Base-by-base conservation (phyloP, 2,113 vertebrate species). In the Empidonax traillii region DNA sequence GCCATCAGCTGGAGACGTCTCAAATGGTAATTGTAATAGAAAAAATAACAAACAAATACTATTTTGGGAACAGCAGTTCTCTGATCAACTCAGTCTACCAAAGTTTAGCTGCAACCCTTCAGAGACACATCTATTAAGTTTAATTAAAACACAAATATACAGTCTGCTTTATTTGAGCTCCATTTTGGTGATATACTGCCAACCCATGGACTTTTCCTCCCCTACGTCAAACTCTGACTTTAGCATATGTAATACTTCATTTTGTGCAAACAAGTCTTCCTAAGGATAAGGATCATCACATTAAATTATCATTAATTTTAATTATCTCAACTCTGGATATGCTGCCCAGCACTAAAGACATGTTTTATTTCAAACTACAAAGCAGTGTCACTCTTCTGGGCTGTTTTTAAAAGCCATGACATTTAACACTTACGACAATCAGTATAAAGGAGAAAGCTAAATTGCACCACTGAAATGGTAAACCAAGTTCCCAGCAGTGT, bases 221-320 rank as follows among this genome's bases (percentile, higher is more conserved):
- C 51, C 31, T 63, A 80, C 76, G 87, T 71, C 90, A 94, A 88
- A 76, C 67, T 87, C 63, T 55, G 67, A 83, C 56, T 94, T 88
- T 19, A 87, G 76, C 47, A 67, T 51, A 78, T 47, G 37, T 33
- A 94, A 46, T 30, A 47, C 15, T 94, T 94, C n/a, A 86, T 63
- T 95, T 63, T 90, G 37, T 86, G 44, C 55, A 93, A 93, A 92
- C 65, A 77, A 85, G 39, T 52, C 35, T 74, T 87, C 43, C 58
- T 71, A 79, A 61, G 79, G 90, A 94, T 90, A 91, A 94, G 43
- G 68, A 94, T 78, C 49, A 49, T 76, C 67, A 86, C 13, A 76
- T 84, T 94, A 91, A 90, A 89, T 92, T 81, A 86, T 74, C 63
- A 59, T 94, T 92, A 66, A 65, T 81, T 96, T 94, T 91, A 90